These are phyloP conservation scores for Zaprionus vittiger DNA, from an alignment of 1,140 invertebrate species.

Conservation along the genomic window DNA sequence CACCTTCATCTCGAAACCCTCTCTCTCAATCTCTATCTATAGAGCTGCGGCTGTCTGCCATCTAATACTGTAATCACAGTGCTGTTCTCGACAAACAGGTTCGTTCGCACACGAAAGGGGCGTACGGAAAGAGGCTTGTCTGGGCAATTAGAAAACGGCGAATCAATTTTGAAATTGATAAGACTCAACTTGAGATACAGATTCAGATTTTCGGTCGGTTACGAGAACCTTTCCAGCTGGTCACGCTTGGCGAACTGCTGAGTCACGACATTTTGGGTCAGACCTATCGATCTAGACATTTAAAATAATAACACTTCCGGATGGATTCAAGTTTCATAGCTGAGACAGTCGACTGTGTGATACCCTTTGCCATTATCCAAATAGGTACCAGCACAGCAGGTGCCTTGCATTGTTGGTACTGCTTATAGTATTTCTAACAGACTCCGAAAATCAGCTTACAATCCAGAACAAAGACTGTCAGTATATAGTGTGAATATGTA, in stretches of 20 bases:
- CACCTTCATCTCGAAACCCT: neutral
- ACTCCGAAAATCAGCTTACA: too few relatives aligned
- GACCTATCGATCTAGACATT: neutral
- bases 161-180: constrained; percentile 2
- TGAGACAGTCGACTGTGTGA: neutral
- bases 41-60: neutral
- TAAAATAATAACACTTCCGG: neutral
- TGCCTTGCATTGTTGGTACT: too few relatives aligned
- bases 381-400: too few relatives aligned
- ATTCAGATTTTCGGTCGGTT: neutral
- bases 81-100: neutral
- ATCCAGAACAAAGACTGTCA: too few relatives aligned
- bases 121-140: neutral
- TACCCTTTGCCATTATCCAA: neutral
- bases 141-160: neutral
- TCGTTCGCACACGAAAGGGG: neutral
- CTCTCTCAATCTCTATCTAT: neutral
- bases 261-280: neutral
- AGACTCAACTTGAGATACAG: neutral
- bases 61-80: neutral
- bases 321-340: neutral
- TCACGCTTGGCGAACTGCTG: neutral
- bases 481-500: too few relatives aligned
- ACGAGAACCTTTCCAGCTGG: neutral
- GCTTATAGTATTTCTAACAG: too few relatives aligned